These are phyloP conservation scores for Spodoptera frugiperda DNA, from an alignment of 1,140 invertebrate species.

Conservation along the genomic window DNA sequence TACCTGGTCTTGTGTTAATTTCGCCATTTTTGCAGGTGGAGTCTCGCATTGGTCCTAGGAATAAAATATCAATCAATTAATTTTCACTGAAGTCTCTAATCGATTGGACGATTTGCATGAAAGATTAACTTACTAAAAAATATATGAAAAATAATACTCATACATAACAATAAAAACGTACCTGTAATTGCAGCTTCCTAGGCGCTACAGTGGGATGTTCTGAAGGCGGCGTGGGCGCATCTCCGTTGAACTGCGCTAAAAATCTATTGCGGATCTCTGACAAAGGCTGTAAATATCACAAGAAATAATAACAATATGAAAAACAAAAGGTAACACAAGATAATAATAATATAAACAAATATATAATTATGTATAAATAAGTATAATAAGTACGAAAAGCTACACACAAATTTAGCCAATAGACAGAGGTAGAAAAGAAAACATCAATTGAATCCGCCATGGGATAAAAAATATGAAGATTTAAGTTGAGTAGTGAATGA, in stretches of 20 bases:
- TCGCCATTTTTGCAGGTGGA: slow-evolving; percentile 79
- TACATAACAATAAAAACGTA: slow-evolving; percentile 47
- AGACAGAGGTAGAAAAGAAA: too few species aligned
- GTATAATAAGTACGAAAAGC: neutral
- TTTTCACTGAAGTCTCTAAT: neutral
- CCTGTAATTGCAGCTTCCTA: slow-evolving; percentile 68
- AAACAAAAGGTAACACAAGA: neutral
- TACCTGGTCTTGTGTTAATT: slow-evolving; percentile 69
- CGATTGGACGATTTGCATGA: too few species aligned
- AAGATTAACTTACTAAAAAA: too few species aligned
- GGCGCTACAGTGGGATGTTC: slow-evolving; percentile 60
- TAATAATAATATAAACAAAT: neutral
- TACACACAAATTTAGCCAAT: too few species aligned
- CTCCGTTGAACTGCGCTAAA: slow-evolving; percentile 70
- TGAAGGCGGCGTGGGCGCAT: slow-evolving; percentile 62
- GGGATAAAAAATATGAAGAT: too few species aligned
- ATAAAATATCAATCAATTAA: slow-evolving; percentile 19
- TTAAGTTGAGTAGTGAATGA: too few species aligned
- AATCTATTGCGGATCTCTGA: slow-evolving; percentile 78
- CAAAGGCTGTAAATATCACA: slow-evolving; percentile 68
- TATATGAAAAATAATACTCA: too few species aligned
- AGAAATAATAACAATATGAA: neutral
- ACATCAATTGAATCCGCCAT: too few species aligned
- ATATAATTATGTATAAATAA: too few species aligned
- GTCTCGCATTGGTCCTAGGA: slow-evolving; percentile 76